Base-by-base conservation (phyloP, 2,888 invertebrate species). In the Drosophila kambysellisi region DNA sequence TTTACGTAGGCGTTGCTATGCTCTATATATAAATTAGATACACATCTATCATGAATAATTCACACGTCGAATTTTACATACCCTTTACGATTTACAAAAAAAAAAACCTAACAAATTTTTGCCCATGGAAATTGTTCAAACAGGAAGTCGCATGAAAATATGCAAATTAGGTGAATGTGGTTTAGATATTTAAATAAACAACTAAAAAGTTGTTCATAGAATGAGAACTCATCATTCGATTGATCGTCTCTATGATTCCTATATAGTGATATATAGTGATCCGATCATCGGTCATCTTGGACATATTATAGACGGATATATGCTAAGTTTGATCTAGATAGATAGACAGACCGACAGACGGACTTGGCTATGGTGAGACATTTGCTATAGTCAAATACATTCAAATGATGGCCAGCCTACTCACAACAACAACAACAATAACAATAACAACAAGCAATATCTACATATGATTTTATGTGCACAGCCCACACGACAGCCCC, bases 401-500 rank as follows among this genome's bases (percentile, higher is more conserved):
- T 66, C 51, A 69, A 63, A 50, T 39, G 33, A 50, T 73, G 32
- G n/a, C 17, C 67, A 54, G 68, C 76, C 81, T 72, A 81, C 78
- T 65, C 67, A 74, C 48, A 35, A 56, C 20, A 52, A 29, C 2
- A 41, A 46, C 12, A 20, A 46, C 4, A 46, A 15, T 1, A 46
- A 25, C 15, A 46, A 46, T 20, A 46, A 20, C 2, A 25, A 15
- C 46, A 52, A 15, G 8, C 12, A 17, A 51, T 11, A 57, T 8
- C 29, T 17, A 57, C 35, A 68, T 48, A 35, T 32, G 50, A 59
- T 61, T 46, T 46, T 53, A 54, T 79, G 56, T 64, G 74, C 81
- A 50, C 83, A 71, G 66, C 86, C 83, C 82, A 75, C 72, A 75
- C 75, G 75, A 56, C 76, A 61, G 54, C 58, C 50, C 50, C 68